These are phyloP conservation scores for Caiman crocodilus DNA, from an alignment of 2,797 vertebrate genomes.

Conservation along the genomic window DNA sequence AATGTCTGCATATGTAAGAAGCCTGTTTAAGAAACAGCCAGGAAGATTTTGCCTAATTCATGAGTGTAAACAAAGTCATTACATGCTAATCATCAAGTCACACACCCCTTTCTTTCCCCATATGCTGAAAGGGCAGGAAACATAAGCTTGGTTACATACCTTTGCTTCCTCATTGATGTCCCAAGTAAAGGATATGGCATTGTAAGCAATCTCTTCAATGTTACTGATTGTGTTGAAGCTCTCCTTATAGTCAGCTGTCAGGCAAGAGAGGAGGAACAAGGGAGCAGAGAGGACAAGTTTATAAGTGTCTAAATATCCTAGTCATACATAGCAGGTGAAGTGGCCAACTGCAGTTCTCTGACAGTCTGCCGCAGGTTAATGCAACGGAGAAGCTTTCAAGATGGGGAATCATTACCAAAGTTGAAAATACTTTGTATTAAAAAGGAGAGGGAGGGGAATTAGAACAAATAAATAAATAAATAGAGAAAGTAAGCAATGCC, in stretches of 20 bases:
- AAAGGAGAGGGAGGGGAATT: neutral
- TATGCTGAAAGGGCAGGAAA: constrained; percentile 14
- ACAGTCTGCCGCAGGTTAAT: neutral
- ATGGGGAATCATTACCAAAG: neutral
- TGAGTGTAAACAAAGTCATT: constrained; percentile 60
- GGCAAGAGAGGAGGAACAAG: neutral
- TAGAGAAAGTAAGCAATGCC: neutral
- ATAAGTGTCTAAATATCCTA: neutral
- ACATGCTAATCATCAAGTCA: constrained; percentile 42
- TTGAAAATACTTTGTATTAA: neutral
- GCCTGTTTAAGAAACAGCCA: constrained; percentile 61
- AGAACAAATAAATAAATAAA: neutral
- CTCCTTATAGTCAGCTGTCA: constrained; percentile 97
- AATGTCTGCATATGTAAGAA: constrained; percentile 20
- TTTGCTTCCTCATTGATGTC: constrained; percentile 98
- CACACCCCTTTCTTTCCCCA: constrained; percentile 38
- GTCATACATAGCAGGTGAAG: neutral
- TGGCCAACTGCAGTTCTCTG: neutral
- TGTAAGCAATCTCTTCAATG: constrained; percentile 98
- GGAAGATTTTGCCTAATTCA: constrained; percentile 49
- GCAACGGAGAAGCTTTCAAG: neutral
- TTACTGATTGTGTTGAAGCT: constrained; percentile 99
- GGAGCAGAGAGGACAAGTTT: neutral
- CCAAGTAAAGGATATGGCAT: constrained; percentile 99
- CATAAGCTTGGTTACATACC: constrained; percentile 77